Conservation (phyloP, 2,113 vertebrate species). For the Carlito syrichta region DNA sequence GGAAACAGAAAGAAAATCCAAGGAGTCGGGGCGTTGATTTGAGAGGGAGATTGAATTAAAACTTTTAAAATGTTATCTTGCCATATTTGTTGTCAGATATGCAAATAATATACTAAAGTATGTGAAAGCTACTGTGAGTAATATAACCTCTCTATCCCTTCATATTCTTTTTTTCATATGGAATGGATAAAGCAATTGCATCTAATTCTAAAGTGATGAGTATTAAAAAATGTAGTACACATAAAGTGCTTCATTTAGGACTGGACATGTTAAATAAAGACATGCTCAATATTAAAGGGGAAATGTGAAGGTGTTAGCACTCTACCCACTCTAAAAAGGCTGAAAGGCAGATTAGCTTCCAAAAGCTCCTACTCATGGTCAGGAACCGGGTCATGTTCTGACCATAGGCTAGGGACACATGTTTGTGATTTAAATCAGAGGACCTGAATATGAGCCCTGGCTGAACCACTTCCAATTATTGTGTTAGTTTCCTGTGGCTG, state of each 20-base stretch:
- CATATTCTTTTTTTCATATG: not conserved
- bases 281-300: rapidly evolving
- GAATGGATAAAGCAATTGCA: not conserved
- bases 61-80: not conserved
- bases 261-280: not conserved
- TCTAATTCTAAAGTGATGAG: not conserved
- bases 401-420: not conserved
- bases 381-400: not conserved
- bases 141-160: not conserved
- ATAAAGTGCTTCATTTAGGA: not conserved
- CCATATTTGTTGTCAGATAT: not conserved
- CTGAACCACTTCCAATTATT: not conserved
- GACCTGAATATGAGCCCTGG: not conserved
- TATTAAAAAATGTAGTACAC: not conserved
- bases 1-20: not conserved
- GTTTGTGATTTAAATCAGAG: not conserved
- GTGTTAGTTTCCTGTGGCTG: not conserved
- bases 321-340: not conserved
- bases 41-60: not conserved
- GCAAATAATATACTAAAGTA: not conserved
- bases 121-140: not conserved
- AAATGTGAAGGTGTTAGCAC: not conserved
- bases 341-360: not conserved
- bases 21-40: not conserved
- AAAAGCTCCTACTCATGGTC: not conserved